These are phyloP conservation scores for Sebastes matsubarae DNA, from an alignment of 2,797 vertebrate species.

Conservation along the genomic window DNA sequence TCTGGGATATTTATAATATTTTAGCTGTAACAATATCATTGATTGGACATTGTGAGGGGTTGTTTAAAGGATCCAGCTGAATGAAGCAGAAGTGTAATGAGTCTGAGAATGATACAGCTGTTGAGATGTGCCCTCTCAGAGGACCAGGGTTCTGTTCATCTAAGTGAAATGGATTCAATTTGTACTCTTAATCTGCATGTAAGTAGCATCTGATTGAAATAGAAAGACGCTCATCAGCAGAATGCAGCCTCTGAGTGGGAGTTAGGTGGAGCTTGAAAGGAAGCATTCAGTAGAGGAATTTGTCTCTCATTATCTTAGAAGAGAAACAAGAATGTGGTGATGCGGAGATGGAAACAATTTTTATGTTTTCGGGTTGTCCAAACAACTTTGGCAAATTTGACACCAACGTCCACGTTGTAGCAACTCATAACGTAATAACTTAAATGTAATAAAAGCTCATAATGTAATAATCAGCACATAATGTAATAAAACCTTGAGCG, in stretches of 20 bases:
- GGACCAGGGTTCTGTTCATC: slow-evolving; percentile 14
- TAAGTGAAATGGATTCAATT: slow-evolving; percentile 29
- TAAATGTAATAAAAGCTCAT: too few relatives aligned
- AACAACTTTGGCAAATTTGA: background rate
- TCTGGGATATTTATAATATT: background rate
- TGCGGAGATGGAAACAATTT: background rate
- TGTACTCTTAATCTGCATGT: slow-evolving; percentile 10
- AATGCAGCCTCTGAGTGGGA: background rate
- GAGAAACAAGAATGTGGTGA: background rate
- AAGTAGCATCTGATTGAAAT: slow-evolving; percentile 33
- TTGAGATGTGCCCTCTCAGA: background rate
- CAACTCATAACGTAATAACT: too few relatives aligned
- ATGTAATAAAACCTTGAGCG: too few relatives aligned
- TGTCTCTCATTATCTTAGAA: background rate
- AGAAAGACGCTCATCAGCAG: slow-evolving; percentile 2
- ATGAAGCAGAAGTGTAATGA: background rate
- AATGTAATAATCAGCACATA: too few relatives aligned
- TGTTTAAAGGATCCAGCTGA: background rate
- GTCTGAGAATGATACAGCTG: background rate
- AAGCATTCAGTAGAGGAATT: background rate
- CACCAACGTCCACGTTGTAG: background rate
- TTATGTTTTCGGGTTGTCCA: background rate
- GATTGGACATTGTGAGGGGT: background rate
- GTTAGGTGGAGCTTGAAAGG: background rate
- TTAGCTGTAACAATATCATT: background rate